phyloP scores from a whole-genome alignment of 2,797 vertebrate species.

The Siniperca obscura region DNA sequence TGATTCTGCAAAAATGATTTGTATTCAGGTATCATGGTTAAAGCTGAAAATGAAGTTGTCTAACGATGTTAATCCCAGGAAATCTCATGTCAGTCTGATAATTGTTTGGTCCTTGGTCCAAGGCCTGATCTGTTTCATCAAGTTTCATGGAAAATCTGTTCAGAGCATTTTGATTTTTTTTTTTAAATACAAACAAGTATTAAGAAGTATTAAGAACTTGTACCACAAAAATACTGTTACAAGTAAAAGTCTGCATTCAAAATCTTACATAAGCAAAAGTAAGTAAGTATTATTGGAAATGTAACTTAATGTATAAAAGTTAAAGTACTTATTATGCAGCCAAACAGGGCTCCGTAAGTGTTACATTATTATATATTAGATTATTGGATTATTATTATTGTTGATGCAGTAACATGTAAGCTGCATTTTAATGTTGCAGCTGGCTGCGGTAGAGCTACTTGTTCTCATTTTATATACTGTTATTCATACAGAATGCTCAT shows the following conservation, averaged over 20 bases:
- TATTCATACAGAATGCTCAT: not conserved
- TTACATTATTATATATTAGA: not conserved
- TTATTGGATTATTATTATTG: not conserved
- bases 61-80: constrained; percentile 35
- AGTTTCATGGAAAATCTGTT: constrained; percentile 3
- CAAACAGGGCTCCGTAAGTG: not conserved
- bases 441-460: not conserved
- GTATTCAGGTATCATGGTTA: not conserved
- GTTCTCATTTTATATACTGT: not conserved
- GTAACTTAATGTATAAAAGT: not conserved
- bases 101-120: constrained; percentile 11
- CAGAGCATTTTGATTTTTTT: not conserved
- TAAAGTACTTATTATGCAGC: not conserved
- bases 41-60: constrained; percentile 22
- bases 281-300: not conserved
- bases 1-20: constrained; percentile 18
- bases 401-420: constrained; percentile 12
- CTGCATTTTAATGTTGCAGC: not conserved
- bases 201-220: not conserved
- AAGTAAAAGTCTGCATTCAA: not conserved
- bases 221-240: not conserved
- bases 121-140: constrained; percentile 4
- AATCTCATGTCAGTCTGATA: constrained; percentile 15
- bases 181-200: not conserved
- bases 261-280: not conserved